Evolutionary conservation across 2,888 invertebrate species (phyloP), one percentile per base, ranked within the genome.

Genomic region (Miltochrista miniata): DNA sequence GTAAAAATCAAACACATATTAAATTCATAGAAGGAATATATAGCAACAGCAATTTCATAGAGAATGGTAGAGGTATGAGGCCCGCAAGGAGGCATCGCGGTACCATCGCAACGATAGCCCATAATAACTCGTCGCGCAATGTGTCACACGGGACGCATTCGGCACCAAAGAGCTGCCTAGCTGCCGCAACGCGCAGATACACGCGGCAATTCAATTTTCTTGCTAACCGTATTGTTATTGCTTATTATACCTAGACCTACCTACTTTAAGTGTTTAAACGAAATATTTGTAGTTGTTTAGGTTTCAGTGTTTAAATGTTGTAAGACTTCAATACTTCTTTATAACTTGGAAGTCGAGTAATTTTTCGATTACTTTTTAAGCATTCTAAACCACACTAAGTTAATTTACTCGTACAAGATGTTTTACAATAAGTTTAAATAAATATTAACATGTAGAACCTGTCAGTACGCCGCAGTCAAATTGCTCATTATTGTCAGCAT

Each of bases 181-280:
- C 36, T 45, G 45, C 52, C 48, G 48, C 52, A 24, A 15, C 18
- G 70, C 81, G 67, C 76, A 76, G 74, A 78, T 77, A 78, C 74
- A 63, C 67, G 63, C 65, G 68, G 77, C 83, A 85, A 88, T 90
- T 88, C 87, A 88, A 89, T 90, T 88, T 87, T 87, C 86, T 85
- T 84, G 81, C 85, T 85, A 82, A 83, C 85, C 81, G 72, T 83
- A 86, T 81, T 78, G 78, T 72, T 73, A 76, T 83, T 76, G 78
- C 76, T 62, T 67, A 59, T 63, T 59, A 59, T 52, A 59, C 45
- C 37, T 24, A 53, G 2, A 51, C 30, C 33, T 2, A 51, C 33
- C 33, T 45, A 61, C 43, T 54, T 44, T 39, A 48, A 59, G 41
- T 52, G 30, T 24, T 46, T 47, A 41, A 14, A 13, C 39, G 29